Evolutionary conservation across 2,888 invertebrate genomes (phyloP).

Genomic region (Eupeodes luniger): DNA sequence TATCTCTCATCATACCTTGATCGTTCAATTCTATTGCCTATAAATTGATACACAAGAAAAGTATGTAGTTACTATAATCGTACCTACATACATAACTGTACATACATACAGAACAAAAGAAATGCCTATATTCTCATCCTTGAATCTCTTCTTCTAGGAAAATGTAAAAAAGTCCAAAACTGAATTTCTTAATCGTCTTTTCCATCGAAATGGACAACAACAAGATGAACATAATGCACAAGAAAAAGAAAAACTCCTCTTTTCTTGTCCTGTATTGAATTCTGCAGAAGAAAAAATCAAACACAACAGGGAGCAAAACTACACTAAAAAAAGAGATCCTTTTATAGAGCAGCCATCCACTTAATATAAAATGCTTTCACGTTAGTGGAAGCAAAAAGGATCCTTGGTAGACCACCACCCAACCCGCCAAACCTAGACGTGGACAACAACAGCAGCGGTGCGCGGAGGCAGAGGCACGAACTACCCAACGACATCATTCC

Average conservation of each 20-base stretch:
- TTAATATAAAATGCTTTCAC: constrained; percentile 75
- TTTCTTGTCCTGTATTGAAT: constrained; percentile 64
- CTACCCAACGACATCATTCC: neutral
- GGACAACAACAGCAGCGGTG: too few species aligned
- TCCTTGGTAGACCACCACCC: constrained; percentile 23
- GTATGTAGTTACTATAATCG: constrained; percentile 45
- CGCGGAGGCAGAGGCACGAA: too few species aligned
- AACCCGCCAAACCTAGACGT: neutral
- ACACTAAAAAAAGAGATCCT: constrained; percentile 62
- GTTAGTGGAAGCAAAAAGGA: constrained; percentile 66
- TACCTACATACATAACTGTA: constrained; percentile 36
- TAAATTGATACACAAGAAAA: constrained; percentile 9
- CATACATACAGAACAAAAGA: constrained; percentile 48
- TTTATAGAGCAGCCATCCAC: constrained; percentile 70
- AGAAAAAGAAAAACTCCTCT: constrained; percentile 1
- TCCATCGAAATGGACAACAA: constrained; percentile 62
- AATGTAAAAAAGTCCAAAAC: constrained; percentile 41
- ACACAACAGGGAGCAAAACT: constrained; percentile 63
- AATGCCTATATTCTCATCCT: constrained; percentile 23
- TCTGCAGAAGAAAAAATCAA: constrained; percentile 34
- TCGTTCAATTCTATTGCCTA: too few species aligned
- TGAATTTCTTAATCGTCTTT: constrained; percentile 62
- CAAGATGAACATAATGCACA: constrained; percentile 17
- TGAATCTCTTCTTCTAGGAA: constrained; percentile 18
- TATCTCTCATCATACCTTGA: too few species aligned